These are phyloP conservation scores for Papilio helenus DNA, from an alignment of 1,140 invertebrate genomes.

Conservation along the genomic window DNA sequence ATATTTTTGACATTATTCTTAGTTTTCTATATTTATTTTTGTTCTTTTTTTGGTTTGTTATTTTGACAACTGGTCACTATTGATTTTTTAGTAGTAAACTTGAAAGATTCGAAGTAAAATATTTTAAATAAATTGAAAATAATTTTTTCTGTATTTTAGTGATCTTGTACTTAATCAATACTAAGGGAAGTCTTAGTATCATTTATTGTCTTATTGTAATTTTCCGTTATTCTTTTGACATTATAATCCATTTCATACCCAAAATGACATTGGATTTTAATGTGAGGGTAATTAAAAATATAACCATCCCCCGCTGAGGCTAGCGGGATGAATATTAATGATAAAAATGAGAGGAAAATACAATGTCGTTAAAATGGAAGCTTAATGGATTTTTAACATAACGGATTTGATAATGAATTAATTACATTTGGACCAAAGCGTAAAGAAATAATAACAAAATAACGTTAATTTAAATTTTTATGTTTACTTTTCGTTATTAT, in stretches of 20 bases:
- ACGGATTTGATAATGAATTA: not conserved
- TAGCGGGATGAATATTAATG: constrained; percentile 38
- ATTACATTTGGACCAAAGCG: not conserved
- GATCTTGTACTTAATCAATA: no score
- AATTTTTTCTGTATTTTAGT: no score
- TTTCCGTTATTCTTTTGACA: not conserved
- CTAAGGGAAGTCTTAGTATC: no score
- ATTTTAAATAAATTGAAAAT: no score
- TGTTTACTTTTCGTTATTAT: no score
- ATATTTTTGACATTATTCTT: not conserved
- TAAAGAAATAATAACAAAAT: not conserved
- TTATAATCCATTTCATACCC: constrained; percentile 4
- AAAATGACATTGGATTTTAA: constrained; percentile 36
- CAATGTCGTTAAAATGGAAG: not conserved
- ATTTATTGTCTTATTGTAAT: not conserved
- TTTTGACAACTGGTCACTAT: no score
- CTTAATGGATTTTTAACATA: constrained; percentile 31
- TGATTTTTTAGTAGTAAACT: no score
- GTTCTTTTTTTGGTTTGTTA: no score
- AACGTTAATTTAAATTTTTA: not conserved
- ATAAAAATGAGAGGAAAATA: constrained; percentile 16
- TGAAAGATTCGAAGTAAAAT: no score
- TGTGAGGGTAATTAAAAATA: constrained; percentile 41
- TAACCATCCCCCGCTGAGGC: constrained; percentile 30
- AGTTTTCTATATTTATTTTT: no score